Conservation (phyloP, 2,797 vertebrate genomes). For the Hephaestus fuliginosus region DNA sequence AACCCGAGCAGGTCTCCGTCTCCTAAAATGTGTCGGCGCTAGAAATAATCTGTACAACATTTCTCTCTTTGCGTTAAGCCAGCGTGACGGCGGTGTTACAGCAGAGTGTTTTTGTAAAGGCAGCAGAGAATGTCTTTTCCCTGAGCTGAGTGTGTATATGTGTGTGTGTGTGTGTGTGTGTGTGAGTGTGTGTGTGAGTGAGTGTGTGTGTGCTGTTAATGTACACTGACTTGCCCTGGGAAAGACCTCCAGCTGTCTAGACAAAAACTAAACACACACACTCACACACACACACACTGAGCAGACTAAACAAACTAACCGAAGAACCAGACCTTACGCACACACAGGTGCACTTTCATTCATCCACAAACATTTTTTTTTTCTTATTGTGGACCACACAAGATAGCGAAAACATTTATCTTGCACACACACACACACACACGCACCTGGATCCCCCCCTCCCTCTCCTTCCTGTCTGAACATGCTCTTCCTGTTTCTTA, state of each 20-base stretch:
- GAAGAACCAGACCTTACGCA: slow-evolving; percentile 42
- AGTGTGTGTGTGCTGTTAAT: slow-evolving; percentile 21
- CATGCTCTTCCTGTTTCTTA: slow-evolving; percentile 74
- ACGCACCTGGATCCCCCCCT: slow-evolving; percentile 20
- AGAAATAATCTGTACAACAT: not conserved
- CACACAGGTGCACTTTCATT: slow-evolving; percentile 43
- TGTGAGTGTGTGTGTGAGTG: slow-evolving; percentile 5
- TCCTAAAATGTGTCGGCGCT: not conserved
- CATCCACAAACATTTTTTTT: slow-evolving; percentile 15
- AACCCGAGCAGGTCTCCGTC: not conserved
- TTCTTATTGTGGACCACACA: slow-evolving; percentile 62
- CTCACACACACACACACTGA: slow-evolving; percentile 37
- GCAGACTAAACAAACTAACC: slow-evolving; percentile 65
- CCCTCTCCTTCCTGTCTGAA: slow-evolving; percentile 55
- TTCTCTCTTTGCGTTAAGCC: slow-evolving; percentile 15
- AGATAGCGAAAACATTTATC: slow-evolving; percentile 28
- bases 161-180: slow-evolving; percentile 17
- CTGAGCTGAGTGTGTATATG: slow-evolving; percentile 13
- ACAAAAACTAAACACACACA: slow-evolving; percentile 68
- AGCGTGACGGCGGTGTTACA: not conserved
- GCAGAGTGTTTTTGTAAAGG: slow-evolving; percentile 11
- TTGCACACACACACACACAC: slow-evolving; percentile 36
- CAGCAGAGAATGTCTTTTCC: not conserved
- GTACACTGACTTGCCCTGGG: slow-evolving; percentile 54
- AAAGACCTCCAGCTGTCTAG: slow-evolving; percentile 76